Evolutionary conservation across 2,797 vertebrate species (phyloP).

Genomic region (Spizella passerina): DNA sequence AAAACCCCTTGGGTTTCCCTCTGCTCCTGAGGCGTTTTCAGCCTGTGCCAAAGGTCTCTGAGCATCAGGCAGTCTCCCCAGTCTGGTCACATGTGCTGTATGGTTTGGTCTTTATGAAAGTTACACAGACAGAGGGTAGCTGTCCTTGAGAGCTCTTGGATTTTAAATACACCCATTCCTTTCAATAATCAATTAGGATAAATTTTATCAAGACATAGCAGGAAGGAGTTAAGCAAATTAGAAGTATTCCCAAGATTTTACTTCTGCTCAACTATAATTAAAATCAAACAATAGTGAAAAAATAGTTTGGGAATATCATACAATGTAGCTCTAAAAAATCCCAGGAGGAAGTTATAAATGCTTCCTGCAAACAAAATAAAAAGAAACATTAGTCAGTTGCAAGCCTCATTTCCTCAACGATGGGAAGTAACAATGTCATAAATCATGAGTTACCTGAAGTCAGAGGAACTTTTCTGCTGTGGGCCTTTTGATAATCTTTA

Average conservation of each 20-base stretch:
- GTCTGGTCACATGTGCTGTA: not conserved
- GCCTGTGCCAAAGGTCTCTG: not conserved
- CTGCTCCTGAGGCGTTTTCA: not conserved
- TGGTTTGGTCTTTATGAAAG: not conserved
- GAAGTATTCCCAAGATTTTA: constrained; percentile 57
- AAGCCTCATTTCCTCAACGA: constrained; percentile 75
- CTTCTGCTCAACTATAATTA: constrained; percentile 68
- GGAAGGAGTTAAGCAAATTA: constrained; percentile 52
- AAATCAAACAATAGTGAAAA: constrained; percentile 61
- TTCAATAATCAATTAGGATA: not conserved
- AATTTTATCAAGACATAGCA: not conserved
- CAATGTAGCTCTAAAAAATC: constrained; percentile 39
- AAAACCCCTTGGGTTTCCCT: not conserved
- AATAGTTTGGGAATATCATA: constrained; percentile 19
- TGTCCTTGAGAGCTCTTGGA: not conserved
- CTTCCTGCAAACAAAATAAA: constrained; percentile 75
- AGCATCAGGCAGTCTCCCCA: not conserved
- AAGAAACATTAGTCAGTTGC: constrained; percentile 75
- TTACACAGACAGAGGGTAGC: not conserved
- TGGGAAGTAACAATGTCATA: constrained; percentile 69
- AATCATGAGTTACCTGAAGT: constrained; percentile 74
- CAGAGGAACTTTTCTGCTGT: constrained; percentile 47
- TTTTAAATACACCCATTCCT: not conserved
- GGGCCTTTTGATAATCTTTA: constrained; percentile 67
- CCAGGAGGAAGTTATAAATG: constrained; percentile 73